Evolutionary conservation across 35 echinoderm and acorn worm genomes (phyloP).

Genomic region (Amphiura filiformis): DNA sequence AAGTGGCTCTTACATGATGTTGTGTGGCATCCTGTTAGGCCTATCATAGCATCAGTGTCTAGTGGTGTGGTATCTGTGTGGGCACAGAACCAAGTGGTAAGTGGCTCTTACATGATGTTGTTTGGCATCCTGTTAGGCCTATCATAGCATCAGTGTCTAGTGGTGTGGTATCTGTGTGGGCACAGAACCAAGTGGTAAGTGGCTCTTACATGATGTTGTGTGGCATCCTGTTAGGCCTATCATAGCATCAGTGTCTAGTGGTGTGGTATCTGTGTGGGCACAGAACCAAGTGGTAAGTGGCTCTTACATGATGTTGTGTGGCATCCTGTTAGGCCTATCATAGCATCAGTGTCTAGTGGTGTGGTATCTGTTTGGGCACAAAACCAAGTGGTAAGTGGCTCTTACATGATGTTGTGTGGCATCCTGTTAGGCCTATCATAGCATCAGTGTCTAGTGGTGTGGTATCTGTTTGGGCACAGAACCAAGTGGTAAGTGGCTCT

Average conservation of each 20-base stretch:
- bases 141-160: constrained; percentile 98
- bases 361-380: constrained; percentile 96
- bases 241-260: constrained; percentile 96
- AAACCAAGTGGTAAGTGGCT: constrained; percentile 98
- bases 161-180: constrained; percentile 95
- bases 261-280: constrained; percentile 94
- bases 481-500: constrained; percentile 99
- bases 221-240: constrained; percentile 98
- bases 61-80: constrained; percentile 96
- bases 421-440: constrained; percentile 97
- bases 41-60: constrained; percentile 97
- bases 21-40: constrained; percentile 96
- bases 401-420: constrained; percentile 99
- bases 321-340: constrained; percentile 98
- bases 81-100: constrained; percentile 98
- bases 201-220: no score
- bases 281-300: constrained; percentile 99
- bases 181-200: constrained; percentile 98
- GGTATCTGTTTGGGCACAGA: constrained; percentile 95
- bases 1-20: constrained; percentile 67
- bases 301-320: no score
- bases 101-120: no score
- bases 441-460: constrained; percentile 97
- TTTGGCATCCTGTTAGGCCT: constrained; percentile 96
- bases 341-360: constrained; percentile 95